phyloP scores from a whole-genome alignment of 2,888 invertebrate genomes.

The Ptychoptera albimana region DNA sequence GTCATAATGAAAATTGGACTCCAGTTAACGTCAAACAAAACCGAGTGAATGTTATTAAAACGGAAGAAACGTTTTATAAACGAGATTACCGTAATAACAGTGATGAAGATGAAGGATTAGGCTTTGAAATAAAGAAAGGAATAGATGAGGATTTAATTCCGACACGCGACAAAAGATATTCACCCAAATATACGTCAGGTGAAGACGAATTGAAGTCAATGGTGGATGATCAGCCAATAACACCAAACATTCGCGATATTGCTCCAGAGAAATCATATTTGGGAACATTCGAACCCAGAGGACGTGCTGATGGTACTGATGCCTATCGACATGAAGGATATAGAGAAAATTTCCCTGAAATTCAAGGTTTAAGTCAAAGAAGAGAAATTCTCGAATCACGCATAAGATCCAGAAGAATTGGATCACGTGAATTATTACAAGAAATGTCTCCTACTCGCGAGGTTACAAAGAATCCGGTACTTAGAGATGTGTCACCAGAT shows the following conservation, averaged over 20 bases:
- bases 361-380: constrained; percentile 51
- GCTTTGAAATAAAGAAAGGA: constrained; percentile 40
- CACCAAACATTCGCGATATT: constrained; percentile 43
- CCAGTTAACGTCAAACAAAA: too few relatives aligned
- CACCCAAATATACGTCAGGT: neutral
- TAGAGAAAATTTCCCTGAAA: constrained; percentile 22
- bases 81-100: constrained; percentile 31
- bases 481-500: constrained; percentile 28
- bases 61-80: too few relatives aligned
- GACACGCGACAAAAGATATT: constrained; percentile 1
- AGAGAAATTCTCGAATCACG: constrained; percentile 61
- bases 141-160: constrained; percentile 28
- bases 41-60: too few relatives aligned
- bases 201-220: constrained; percentile 10
- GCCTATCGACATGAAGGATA: constrained; percentile 37
- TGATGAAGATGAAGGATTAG: constrained; percentile 68
- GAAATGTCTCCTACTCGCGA: constrained; percentile 19
- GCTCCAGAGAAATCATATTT: constrained; percentile 25
- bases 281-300: constrained; percentile 26
- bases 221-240: constrained; percentile 40
- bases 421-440: constrained; percentile 25
- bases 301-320: constrained; percentile 51
- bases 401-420: constrained; percentile 42
- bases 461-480: constrained; percentile 23
- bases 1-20: too few relatives aligned